Percentiles rank a stretch among this genome's conserved stretches.
Conservation (phyloP, 1,140 invertebrate genomes). For the Philopotamus ludificatus region DNA sequence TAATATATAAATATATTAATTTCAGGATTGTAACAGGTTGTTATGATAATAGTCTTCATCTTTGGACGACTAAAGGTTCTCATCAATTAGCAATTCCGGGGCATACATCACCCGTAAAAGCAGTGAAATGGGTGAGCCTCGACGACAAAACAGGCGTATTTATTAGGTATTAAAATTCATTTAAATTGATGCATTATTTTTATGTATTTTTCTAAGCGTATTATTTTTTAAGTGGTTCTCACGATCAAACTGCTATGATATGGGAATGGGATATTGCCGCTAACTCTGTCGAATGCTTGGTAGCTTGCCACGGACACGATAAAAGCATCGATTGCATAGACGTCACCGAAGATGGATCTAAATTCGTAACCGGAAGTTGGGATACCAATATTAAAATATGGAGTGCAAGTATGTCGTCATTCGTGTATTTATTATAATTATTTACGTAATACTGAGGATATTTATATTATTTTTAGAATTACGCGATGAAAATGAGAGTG, state of each 20-base stretch:
- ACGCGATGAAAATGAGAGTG: slow-evolving; percentile 54
- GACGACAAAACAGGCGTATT: slow-evolving; percentile 66
- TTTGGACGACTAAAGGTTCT: slow-evolving; percentile 85
- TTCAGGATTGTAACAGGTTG: slow-evolving; percentile 87
- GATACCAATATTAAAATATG: slow-evolving; percentile 81
- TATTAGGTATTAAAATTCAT: slow-evolving; percentile 61
- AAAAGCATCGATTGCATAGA: slow-evolving; percentile 83
- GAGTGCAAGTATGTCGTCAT: slow-evolving; percentile 62
- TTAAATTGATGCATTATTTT: slow-evolving; percentile 17
- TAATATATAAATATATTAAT: slow-evolving; percentile 29
- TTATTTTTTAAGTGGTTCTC: slow-evolving; percentile 66
- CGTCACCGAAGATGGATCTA: slow-evolving; percentile 63
- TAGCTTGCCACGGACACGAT: slow-evolving; percentile 84
- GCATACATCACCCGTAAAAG: slow-evolving; percentile 83
- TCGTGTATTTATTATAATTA: too few species aligned
- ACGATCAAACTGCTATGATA: slow-evolving; percentile 88
- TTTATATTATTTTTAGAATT: slow-evolving; percentile 43
- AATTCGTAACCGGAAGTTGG: slow-evolving; percentile 90
- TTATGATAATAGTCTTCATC: slow-evolving; percentile 89
- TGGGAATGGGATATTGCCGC: slow-evolving; percentile 82
- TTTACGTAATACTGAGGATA: background rate
- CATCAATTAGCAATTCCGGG: slow-evolving; percentile 81
- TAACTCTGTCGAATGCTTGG: slow-evolving; percentile 78
- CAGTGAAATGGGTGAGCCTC: slow-evolving; percentile 79
- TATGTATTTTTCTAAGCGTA: slow-evolving; percentile 16